Percentiles rank a stretch among this genome's conserved stretches.
phyloP scores from a whole-genome alignment of 2,113 vertebrate genomes.

The Pseudonaja textilis region DNA sequence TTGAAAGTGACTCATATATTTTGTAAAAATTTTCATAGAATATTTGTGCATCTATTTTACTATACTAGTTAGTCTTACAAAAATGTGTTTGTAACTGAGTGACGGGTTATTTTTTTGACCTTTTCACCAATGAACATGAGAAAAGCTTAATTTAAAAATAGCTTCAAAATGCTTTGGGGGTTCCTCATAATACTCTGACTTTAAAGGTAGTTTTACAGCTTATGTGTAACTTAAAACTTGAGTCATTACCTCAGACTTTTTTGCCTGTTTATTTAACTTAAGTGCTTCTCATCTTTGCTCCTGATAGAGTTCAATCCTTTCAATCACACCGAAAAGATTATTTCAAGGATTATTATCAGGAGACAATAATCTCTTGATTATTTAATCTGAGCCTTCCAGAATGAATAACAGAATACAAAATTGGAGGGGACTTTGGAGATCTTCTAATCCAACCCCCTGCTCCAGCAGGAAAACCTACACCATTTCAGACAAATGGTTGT shows the following conservation, averaged over 20 bases:
- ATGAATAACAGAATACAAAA: background rate
- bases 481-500: background rate
- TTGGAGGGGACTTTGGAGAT: background rate
- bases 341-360: background rate
- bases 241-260: background rate
- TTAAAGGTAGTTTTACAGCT: background rate
- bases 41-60: background rate
- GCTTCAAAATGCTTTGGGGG: background rate
- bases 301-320: background rate
- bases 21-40: background rate
- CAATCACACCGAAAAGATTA: background rate
- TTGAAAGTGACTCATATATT: background rate
- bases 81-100: background rate
- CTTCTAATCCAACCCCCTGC: background rate
- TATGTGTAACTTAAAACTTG: background rate
- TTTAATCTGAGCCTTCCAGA: background rate
- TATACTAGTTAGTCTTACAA: background rate
- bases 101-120: background rate
- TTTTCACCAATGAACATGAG: background rate
- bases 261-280: background rate
- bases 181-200: background rate
- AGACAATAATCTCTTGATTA: background rate
- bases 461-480: background rate
- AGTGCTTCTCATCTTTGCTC: background rate
- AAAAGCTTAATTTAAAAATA: background rate